A percentile compares a stretch with the other conserved stretches of the same genome.
These are phyloP conservation scores for Petromus typicus DNA, from an alignment of 2,113 vertebrate species.

Conservation along the genomic window DNA sequence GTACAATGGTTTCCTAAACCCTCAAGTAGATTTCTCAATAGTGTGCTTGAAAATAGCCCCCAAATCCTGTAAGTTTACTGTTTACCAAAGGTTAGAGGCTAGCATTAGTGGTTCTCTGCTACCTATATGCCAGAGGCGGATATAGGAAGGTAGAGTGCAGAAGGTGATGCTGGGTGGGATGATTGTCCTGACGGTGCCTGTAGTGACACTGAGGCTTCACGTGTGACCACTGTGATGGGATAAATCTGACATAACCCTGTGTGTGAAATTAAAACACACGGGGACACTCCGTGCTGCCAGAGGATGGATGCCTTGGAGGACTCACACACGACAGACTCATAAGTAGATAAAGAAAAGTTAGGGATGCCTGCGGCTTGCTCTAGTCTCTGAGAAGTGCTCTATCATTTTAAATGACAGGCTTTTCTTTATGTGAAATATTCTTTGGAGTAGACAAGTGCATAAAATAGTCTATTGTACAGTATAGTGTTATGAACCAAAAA, in stretches of 20 bases:
- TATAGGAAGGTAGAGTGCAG: background rate
- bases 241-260: background rate
- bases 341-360: background rate
- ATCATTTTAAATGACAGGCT: background rate
- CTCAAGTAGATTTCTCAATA: background rate
- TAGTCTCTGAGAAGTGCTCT: background rate
- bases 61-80: background rate
- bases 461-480: background rate
- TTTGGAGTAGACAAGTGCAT: background rate
- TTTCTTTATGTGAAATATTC: background rate
- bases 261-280: background rate
- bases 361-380: background rate
- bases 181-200: no score
- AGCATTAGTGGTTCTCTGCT: background rate
- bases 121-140: background rate
- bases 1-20: background rate
- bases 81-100: background rate
- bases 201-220: no score
- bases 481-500: background rate
- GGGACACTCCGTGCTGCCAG: background rate
- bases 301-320: background rate
- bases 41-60: background rate
- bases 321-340: no score
- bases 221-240: fast-evolving
- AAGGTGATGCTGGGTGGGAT: fast-evolving